Percentiles rank a stretch among this genome's conserved stretches.
These are phyloP conservation scores for Lepisosteus oculatus DNA, from an alignment of 2,113 vertebrate species.

Conservation along the genomic window DNA sequence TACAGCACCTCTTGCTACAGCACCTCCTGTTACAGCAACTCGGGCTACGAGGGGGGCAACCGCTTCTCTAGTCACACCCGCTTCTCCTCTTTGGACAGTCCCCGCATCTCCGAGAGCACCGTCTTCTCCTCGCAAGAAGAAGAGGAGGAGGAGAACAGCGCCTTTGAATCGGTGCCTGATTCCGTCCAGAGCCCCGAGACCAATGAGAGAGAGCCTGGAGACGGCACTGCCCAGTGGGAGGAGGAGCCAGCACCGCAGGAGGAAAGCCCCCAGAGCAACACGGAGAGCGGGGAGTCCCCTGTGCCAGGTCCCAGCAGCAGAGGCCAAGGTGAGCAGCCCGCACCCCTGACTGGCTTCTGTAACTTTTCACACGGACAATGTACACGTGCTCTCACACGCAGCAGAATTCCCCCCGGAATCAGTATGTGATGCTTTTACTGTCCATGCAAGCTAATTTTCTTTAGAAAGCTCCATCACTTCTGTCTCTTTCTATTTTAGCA, in stretches of 20 bases:
- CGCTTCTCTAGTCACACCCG: conserved; percentile 87
- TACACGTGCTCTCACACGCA: no score
- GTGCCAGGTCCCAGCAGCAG: conserved; percentile 77
- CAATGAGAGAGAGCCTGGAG: conserved; percentile 62
- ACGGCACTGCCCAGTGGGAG: conserved; percentile 68
- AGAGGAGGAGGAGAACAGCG: conserved; percentile 90
- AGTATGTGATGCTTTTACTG: no score
- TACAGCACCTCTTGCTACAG: conserved; percentile 92
- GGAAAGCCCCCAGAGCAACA: conserved; percentile 52
- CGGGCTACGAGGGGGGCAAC: conserved; percentile 78
- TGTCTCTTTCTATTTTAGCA: not conserved
- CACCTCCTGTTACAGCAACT: conserved; percentile 89
- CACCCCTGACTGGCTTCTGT: not conserved
- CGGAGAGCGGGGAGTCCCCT: conserved; percentile 64
- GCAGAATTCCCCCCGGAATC: no score
- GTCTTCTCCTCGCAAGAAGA: conserved; percentile 96
- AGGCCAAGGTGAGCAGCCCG: conserved; percentile 57
- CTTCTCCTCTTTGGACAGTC: conserved; percentile 92
- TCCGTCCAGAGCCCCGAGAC: conserved; percentile 72
- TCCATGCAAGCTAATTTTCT: no score
- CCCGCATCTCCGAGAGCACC: conserved; percentile 91
- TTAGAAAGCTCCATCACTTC: no score
- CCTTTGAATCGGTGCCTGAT: conserved; percentile 85
- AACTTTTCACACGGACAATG: no score
- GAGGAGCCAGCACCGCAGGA: conserved; percentile 60